Evolutionary conservation across 2,113 vertebrate species (phyloP), one percentile per base, ranked within the genome.

Genomic region (Aegotheles bennettii): DNA sequence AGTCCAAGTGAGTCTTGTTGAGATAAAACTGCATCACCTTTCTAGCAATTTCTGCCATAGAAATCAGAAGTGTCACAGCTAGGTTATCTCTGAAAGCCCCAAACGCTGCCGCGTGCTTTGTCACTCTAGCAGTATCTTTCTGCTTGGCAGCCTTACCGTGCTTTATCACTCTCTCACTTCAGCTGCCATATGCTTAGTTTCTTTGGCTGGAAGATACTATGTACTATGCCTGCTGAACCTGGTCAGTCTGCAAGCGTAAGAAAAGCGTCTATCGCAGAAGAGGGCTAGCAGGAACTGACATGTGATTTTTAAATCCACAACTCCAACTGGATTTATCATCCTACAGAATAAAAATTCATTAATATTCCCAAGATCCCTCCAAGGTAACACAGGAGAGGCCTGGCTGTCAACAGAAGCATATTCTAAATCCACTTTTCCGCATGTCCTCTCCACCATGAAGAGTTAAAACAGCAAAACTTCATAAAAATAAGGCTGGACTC

Each of bases 111-210:
- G 91, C 90, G 70, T 47, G 87, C 93, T 90, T 94, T 93, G 88
- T 84, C 73, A 51, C 60, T 86, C 35, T 1, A 54, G 51, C 51
- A 65, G 17, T 54, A 90, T 64, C 90, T 84, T 78, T 61, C 59
- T 81, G 68, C 90, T 89, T 93, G 92, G 93, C 92, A 96, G 93
- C n/a, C 48, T 80, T 73, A 45, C 56, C n/a, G 11, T 48, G 47
- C 90, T 89, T 81, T 88, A 87, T 93, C 87, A 64, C 43, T 74
- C 74, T n/a, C 36, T 28, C 31, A 47, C 70, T 92, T 78, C 71
- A 71, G 82, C 63, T 90, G 78, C 79, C 63, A 75, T 63, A 86
- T 19, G 12, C 59, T 88, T 51, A 16, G 28, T 68, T 86, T 76
- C 77, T 59, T 79, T 57, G 40, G 60, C 83, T 47, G 36, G 47